phyloP scores from a whole-genome alignment of 2,797 vertebrate genomes.

The Pachyuromys duprasi region DNA sequence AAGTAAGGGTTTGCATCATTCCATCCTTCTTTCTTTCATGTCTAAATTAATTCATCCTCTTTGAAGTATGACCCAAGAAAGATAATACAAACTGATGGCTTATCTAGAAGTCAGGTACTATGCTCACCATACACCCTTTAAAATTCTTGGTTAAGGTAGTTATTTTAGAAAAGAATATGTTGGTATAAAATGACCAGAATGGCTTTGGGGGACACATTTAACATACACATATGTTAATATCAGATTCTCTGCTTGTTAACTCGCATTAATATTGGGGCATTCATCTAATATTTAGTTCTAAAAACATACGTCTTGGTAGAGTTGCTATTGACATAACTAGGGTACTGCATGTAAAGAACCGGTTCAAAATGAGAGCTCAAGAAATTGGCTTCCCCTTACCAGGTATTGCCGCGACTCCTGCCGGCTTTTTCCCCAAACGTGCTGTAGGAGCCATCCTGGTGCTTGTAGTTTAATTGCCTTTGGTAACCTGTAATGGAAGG shows the following conservation, averaged over 20 bases:
- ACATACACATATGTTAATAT: not conserved
- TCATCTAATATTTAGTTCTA: not conserved
- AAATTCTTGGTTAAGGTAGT: not conserved
- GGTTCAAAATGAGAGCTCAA: not conserved
- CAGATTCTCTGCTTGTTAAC: not conserved
- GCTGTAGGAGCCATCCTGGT: slow-evolving; percentile 94
- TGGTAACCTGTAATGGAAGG: slow-evolving; percentile 90
- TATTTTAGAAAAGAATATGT: not conserved
- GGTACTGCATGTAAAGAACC: not conserved
- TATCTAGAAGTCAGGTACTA: slow-evolving; percentile 24
- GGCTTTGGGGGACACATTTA: not conserved
- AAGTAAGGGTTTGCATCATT: slow-evolving; percentile 21
- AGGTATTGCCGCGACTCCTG: slow-evolving; percentile 89
- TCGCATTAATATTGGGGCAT: slow-evolving; percentile 12
- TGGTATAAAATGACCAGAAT: not conserved
- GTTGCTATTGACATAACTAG: not conserved
- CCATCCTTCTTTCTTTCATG: not conserved
- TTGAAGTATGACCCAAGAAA: not conserved
- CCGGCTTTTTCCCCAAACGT: slow-evolving; percentile 89
- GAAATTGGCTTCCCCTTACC: slow-evolving; percentile 87
- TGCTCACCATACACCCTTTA: not conserved
- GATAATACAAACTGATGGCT: not conserved
- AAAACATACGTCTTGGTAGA: not conserved
- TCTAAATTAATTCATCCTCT: slow-evolving; percentile 22
- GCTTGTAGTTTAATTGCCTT: slow-evolving; percentile 92